Conservation (phyloP, 2,888 invertebrate genomes). For the Cantharis flavilabris region DNA sequence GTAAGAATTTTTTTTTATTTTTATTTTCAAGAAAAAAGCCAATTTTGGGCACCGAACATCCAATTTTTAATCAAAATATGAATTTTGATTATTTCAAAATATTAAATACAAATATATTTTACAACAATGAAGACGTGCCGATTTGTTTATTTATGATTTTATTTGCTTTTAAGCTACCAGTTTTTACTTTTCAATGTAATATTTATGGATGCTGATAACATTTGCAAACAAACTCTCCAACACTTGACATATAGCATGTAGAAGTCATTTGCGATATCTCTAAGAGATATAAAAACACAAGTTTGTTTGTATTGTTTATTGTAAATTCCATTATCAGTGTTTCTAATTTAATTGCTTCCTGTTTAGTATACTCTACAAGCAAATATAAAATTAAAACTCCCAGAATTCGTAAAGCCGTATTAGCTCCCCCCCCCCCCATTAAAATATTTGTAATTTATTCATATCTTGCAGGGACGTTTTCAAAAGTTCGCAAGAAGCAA, state of each 20-base stretch:
- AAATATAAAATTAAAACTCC: background rate
- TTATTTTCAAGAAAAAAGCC: background rate
- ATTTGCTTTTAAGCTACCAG: background rate
- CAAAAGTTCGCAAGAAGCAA: no score
- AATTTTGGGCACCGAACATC: background rate
- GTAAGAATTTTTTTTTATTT: background rate
- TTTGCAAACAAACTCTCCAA: background rate
- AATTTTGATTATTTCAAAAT: no score
- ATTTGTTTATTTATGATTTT: no score
- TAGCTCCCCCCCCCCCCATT: no score
- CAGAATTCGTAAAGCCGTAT: no score
- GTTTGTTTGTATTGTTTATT: background rate
- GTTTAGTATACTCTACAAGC: background rate
- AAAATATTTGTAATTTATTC: no score
- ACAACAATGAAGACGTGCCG: no score
- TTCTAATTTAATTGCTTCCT: background rate
- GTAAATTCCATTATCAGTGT: background rate
- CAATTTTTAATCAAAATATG: no score
- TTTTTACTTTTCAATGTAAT: background rate
- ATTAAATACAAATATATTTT: no score
- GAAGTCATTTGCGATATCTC: background rate
- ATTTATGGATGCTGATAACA: background rate
- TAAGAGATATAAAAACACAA: background rate
- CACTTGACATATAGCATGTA: background rate
- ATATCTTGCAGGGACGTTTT: background rate